These are phyloP conservation scores for Brachionus paranguensis DNA, from an alignment of 1,140 invertebrate genomes.

Conservation along the genomic window DNA sequence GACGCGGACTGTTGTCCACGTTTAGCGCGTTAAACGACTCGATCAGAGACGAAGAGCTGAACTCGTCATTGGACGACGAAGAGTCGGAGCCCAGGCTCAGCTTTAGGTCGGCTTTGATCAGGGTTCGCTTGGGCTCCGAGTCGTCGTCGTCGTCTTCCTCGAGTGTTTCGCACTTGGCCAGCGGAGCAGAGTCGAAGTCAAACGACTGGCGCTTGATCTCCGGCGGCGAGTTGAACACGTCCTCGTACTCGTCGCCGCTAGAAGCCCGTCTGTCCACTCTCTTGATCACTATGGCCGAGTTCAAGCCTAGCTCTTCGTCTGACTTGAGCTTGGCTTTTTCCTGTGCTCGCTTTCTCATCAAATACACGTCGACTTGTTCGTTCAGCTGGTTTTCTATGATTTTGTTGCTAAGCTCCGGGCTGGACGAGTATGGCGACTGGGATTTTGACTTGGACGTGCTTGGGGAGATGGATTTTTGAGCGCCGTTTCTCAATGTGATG, in stretches of 20 bases:
- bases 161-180: neutral
- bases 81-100: neutral
- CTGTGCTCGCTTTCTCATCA: slow-evolving; percentile 10
- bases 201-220: neutral
- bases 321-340: slow-evolving; percentile 21
- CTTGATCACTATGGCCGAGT: neutral
- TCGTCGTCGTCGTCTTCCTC: neutral
- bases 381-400: neutral
- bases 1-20: neutral
- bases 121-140: neutral
- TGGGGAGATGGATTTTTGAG: neutral
- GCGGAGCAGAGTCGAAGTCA: neutral
- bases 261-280: neutral
- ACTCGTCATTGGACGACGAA: neutral
- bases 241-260: slow-evolving; percentile 3
- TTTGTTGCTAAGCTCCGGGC: neutral
- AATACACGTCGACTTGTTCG: neutral
- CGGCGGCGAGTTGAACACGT: neutral
- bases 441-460: slow-evolving; percentile 5
- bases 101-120: neutral
- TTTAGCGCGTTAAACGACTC: slow-evolving; percentile 10
- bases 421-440: neutral
- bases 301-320: slow-evolving; percentile 16
- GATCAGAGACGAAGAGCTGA: neutral
- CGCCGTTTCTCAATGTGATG: neutral